These are phyloP conservation scores for Calcarius lapponicus DNA, from an alignment of 2,797 vertebrate species.

Conservation along the genomic window DNA sequence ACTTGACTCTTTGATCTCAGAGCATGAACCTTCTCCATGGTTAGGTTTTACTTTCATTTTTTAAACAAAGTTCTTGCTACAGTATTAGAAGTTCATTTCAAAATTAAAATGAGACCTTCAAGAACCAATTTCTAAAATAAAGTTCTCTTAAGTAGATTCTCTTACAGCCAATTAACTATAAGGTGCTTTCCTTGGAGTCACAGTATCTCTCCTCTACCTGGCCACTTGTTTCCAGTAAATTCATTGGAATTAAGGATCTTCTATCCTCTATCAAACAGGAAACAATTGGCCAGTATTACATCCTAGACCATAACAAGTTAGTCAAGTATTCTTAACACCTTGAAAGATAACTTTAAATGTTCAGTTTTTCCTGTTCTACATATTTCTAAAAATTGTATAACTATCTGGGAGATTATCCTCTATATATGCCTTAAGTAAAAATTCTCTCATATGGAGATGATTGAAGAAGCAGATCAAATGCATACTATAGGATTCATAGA, in stretches of 20 bases:
- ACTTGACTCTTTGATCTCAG: background rate
- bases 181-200: background rate
- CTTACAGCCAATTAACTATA: background rate
- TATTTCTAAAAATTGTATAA: background rate
- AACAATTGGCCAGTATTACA: background rate
- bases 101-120: background rate
- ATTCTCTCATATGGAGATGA: background rate
- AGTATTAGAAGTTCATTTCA: background rate
- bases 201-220: background rate
- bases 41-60: background rate
- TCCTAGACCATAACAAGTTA: background rate
- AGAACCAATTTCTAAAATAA: background rate
- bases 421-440: background rate
- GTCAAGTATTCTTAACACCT: background rate
- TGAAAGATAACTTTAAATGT: background rate
- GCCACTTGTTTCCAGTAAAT: background rate
- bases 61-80: background rate
- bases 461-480: background rate
- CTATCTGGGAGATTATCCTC: background rate
- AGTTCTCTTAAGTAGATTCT: background rate
- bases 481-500: background rate
- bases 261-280: background rate
- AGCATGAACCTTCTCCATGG: background rate
- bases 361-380: background rate
- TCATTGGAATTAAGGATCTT: background rate